A percentile compares a stretch with the other conserved stretches of the same genome.
phyloP scores from a whole-genome alignment of 2,888 invertebrate species.

The Scelioninae gen. 1 region DNA sequence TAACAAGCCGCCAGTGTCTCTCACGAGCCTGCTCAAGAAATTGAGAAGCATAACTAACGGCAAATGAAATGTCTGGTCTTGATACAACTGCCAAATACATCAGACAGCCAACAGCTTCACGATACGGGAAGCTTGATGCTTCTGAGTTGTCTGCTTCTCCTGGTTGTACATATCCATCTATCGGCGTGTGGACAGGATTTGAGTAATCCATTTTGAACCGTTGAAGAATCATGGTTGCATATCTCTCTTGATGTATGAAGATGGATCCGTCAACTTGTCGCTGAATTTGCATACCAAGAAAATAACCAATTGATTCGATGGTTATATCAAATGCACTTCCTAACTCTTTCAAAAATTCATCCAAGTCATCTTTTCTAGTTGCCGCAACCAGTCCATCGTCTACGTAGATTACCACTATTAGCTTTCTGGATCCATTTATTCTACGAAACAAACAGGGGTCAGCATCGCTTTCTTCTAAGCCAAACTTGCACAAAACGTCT shows the following conservation, averaged over 20 bases:
- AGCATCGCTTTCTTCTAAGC: constrained; percentile 40
- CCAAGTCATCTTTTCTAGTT: constrained; percentile 5
- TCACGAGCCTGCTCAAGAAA: no score
- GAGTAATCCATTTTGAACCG: not conserved
- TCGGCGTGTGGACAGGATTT: not conserved
- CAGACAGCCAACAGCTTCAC: not conserved
- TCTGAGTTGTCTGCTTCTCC: constrained; percentile 49
- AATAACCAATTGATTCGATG: not conserved
- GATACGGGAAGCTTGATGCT: constrained; percentile 13
- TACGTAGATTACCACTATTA: constrained; percentile 49
- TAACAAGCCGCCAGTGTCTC: no score
- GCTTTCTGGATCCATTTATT: not conserved
- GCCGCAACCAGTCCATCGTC: constrained; percentile 61
- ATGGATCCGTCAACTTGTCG: not conserved
- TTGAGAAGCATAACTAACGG: no score
- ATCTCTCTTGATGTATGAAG: not conserved
- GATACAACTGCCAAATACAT: constrained; percentile 43
- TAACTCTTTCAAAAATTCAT: no score
- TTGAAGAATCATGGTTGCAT: not conserved
- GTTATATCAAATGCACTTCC: constrained; percentile 9
- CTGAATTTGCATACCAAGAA: not conserved
- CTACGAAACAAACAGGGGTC: constrained; percentile 24
- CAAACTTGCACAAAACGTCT: not conserved
- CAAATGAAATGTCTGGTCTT: constrained; percentile 69
- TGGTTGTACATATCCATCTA: not conserved